Conservation (phyloP, 1,140 invertebrate species). For the Drosophila orosa region DNA sequence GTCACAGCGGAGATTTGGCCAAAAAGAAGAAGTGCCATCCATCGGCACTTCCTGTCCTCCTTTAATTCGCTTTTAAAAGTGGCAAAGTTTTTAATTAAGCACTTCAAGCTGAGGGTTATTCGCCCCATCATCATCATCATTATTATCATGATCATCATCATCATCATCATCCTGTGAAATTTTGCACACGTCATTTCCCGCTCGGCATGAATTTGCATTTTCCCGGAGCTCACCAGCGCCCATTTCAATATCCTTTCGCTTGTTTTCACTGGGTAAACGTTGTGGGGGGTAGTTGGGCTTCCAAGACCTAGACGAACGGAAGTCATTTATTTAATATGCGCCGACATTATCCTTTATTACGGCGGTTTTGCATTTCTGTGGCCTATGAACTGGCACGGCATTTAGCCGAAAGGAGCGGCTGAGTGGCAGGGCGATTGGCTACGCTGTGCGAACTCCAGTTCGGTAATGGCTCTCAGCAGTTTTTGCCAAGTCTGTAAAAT, state of each 20-base stretch:
- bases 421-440: constrained; percentile 31
- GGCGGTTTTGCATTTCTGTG: constrained; percentile 81
- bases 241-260: constrained; percentile 83
- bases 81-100: constrained; percentile 72
- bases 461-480: constrained; percentile 51
- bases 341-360: constrained; percentile 83
- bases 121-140: constrained; percentile 47
- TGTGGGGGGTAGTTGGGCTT: constrained; percentile 29
- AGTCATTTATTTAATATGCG: constrained; percentile 83
- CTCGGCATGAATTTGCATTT: constrained; percentile 80
- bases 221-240: constrained; percentile 44
- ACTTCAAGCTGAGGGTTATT: constrained; percentile 40
- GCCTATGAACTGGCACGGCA: constrained; percentile 76
- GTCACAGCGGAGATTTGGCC: constrained; percentile 47
- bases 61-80: constrained; percentile 75
- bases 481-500: constrained; percentile 47
- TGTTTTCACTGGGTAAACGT: constrained; percentile 75
- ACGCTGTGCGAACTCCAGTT: constrained; percentile 50
- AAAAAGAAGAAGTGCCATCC: constrained; percentile 30
- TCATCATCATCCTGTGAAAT: constrained; percentile 70
- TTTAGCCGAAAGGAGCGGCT: constrained; percentile 9
- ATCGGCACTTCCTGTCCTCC: constrained; percentile 56
- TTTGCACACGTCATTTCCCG: constrained; percentile 81
- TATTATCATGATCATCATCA: constrained; percentile 19
- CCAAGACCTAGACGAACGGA: constrained; percentile 70